Evolutionary conservation across 2,113 vertebrate genomes (phyloP).

Genomic region (Engystomops pustulosus): DNA sequence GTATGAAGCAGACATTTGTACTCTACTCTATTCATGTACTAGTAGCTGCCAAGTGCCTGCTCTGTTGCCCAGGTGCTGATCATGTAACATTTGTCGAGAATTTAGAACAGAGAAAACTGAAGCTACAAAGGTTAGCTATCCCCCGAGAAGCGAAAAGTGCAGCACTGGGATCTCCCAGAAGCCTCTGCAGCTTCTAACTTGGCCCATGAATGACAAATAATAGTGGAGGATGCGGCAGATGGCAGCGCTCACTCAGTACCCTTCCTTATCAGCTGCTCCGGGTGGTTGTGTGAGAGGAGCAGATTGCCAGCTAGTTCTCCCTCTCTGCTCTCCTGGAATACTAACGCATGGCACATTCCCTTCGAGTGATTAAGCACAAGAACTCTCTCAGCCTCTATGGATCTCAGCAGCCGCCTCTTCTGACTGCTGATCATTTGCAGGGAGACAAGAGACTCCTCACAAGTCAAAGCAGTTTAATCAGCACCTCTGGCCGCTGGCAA

Average conservation of each 20-base stretch:
- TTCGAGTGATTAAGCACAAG: constrained; percentile 22
- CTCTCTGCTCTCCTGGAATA: constrained; percentile 25
- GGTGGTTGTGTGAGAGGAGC: constrained; percentile 54
- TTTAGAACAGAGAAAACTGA: background rate
- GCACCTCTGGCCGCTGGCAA: constrained; percentile 48
- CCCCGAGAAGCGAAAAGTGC: background rate
- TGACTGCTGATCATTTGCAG: constrained; percentile 55
- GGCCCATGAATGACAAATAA: constrained; percentile 40
- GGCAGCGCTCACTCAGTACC: constrained; percentile 53
- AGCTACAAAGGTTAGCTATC: background rate
- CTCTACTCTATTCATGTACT: no score
- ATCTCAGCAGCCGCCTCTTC: constrained; percentile 42
- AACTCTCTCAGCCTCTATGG: constrained; percentile 36
- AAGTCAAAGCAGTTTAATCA: constrained; percentile 37
- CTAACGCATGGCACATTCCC: background rate
- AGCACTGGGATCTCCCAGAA: constrained; percentile 4
- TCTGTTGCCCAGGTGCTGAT: background rate
- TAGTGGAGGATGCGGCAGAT: constrained; percentile 49
- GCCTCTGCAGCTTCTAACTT: constrained; percentile 25
- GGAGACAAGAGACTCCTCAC: constrained; percentile 24
- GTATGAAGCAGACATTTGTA: no score
- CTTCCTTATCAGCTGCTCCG: constrained; percentile 57
- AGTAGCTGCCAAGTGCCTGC: background rate
- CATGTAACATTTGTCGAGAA: background rate
- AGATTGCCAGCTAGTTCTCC: constrained; percentile 54